Conservation (phyloP, 2,113 vertebrate species). For the Cepphus grylle region DNA sequence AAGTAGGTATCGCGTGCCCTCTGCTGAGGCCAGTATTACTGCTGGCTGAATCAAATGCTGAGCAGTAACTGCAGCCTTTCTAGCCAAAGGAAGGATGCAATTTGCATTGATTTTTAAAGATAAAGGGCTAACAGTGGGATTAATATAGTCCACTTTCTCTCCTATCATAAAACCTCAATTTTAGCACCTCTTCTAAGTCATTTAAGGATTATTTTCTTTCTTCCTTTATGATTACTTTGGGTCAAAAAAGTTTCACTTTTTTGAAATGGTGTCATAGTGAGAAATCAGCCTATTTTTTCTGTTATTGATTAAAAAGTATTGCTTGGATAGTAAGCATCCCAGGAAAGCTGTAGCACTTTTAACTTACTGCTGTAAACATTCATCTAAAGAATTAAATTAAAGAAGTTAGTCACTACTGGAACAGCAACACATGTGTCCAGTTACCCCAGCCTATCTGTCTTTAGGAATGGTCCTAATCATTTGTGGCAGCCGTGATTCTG, state of each 20-base stretch:
- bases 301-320: neutral
- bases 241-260: neutral
- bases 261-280: neutral
- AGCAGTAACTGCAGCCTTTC: slow-evolving; percentile 8
- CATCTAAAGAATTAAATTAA: slow-evolving; percentile 5
- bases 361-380: neutral
- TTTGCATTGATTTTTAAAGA: neutral
- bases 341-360: neutral
- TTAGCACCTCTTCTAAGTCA: neutral
- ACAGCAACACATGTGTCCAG: neutral
- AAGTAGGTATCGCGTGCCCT: slow-evolving; percentile 17
- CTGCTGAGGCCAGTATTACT: neutral
- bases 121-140: neutral
- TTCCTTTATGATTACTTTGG: neutral
- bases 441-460: neutral
- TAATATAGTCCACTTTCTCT: neutral
- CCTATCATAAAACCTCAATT: neutral
- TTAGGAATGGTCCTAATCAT: neutral
- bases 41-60: slow-evolving; percentile 16
- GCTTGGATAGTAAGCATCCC: neutral
- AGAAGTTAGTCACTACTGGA: neutral
- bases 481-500: neutral
- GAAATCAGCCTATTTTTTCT: neutral
- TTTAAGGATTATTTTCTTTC: neutral
- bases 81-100: neutral